Percentiles rank a stretch among this genome's conserved stretches.
These are phyloP conservation scores for Agrilus cyanescens DNA, from an alignment of 2,888 invertebrate species.

Conservation along the genomic window DNA sequence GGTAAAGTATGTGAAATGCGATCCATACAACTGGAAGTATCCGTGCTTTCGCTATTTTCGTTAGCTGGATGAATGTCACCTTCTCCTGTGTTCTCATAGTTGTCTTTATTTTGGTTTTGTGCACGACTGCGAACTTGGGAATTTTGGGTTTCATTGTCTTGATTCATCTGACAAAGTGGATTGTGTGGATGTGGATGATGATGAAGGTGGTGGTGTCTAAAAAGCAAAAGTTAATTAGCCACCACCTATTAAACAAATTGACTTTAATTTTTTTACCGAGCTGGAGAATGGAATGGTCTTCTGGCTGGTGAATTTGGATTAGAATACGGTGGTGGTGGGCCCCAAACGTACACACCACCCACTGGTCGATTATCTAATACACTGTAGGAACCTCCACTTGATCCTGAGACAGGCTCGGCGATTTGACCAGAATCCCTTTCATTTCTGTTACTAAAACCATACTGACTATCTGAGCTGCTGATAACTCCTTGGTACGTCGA, in stretches of 20 bases:
- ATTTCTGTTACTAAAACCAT: constrained; percentile 54
- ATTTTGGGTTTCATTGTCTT: constrained; percentile 27
- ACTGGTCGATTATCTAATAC: constrained; percentile 43
- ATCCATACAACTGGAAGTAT: constrained; percentile 36
- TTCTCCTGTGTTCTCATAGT: constrained; percentile 43
- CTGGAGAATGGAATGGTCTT: constrained; percentile 35
- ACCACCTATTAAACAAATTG: not conserved
- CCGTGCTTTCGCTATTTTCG: constrained; percentile 37
- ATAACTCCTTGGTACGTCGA: constrained; percentile 49
- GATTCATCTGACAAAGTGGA: constrained; percentile 35
- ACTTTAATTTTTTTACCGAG: constrained; percentile 20
- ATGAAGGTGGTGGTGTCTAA: constrained; percentile 30
- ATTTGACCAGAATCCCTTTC: constrained; percentile 28
- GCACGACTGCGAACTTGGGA: constrained; percentile 26
- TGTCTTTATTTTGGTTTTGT: constrained; percentile 34
- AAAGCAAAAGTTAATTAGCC: constrained; percentile 1
- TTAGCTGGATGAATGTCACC: constrained; percentile 31
- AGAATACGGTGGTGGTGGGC: constrained; percentile 81
- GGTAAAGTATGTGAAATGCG: constrained; percentile 44
- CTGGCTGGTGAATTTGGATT: constrained; percentile 63
- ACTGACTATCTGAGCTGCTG: constrained; percentile 70
- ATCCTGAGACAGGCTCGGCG: constrained; percentile 29
- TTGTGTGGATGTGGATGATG: constrained; percentile 34
- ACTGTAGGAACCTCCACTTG: constrained; percentile 41
- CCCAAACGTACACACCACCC: constrained; percentile 58